Evolutionary conservation across 2,113 vertebrate genomes (phyloP), one percentile per base, ranked within the genome.

Genomic region (Oenanthe melanoleuca): DNA sequence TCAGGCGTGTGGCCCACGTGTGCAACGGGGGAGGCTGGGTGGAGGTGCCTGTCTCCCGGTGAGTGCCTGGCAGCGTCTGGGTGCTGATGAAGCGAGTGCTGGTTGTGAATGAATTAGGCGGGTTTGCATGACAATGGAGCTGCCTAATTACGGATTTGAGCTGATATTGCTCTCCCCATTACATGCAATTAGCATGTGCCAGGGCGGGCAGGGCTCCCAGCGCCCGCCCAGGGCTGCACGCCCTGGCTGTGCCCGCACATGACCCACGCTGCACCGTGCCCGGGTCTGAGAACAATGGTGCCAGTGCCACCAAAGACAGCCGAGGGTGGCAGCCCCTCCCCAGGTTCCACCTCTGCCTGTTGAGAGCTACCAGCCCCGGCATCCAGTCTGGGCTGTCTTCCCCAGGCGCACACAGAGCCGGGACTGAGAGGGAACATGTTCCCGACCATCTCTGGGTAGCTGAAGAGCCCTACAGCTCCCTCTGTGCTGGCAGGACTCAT

Each of bases 141-240:
- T 91, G 92, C 88, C 96, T 97, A 97, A 97, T 97, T 97, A 97
- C 23, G 80, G 96, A 97, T 96, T 94, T 92, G 91, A 97, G 95
- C 92, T 95, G 96, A 97, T 97, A 93, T 80, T 9, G 24, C 91
- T 91, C 92, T 96, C 92, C 72, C 90, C 79, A 84, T 95, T 97
- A 95, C 94, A 95, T 88, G 92, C 92, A 94, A 96, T 96, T 95
- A 96, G 80, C 79, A 86, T 95, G 95, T 95, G 80, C 94, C 66
- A 85, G 88, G 57, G 86, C 9, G 23, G 81, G 66, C 82, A 69
- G 57, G 55, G 64, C 64, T 92, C 88, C 56, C 24, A 69, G 78
- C 17, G 55, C 55, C 61, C 9, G 11, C 87, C 61, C 63, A 13
- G 79, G 40, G 71, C 71, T 83, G 79, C 49, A 33, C 18, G 6